A percentile compares a stretch with the other conserved stretches of the same genome.
These are phyloP conservation scores for Oeneis ivallda DNA, from an alignment of 2,888 invertebrate genomes.

Conservation along the genomic window DNA sequence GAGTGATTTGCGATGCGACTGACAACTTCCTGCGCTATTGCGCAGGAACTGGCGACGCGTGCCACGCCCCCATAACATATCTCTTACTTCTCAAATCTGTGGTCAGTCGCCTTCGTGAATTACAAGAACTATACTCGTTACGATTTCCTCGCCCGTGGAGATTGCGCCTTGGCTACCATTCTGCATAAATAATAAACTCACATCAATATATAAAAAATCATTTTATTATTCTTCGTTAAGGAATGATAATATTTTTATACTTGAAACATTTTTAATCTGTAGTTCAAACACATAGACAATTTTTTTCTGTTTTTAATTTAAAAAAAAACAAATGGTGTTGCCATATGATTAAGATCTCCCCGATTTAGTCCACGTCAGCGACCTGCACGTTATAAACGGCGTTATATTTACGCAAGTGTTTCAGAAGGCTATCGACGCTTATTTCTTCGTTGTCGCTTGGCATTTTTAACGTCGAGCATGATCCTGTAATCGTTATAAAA, in stretches of 20 bases:
- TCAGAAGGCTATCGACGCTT: slow-evolving; percentile 61
- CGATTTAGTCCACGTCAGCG: slow-evolving; percentile 56
- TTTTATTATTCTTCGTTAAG: background rate
- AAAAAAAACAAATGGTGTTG: slow-evolving; percentile 10
- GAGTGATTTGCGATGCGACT: no score
- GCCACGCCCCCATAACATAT: no score
- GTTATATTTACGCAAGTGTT: slow-evolving; percentile 55
- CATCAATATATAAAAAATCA: background rate
- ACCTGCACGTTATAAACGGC: slow-evolving; percentile 47
- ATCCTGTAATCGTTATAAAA: slow-evolving; percentile 26
- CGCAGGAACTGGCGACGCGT: no score
- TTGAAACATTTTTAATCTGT: no score
- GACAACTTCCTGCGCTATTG: no score
- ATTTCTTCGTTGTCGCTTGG: slow-evolving; percentile 52
- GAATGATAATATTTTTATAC: background rate
- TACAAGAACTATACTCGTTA: no score
- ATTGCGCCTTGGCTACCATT: background rate
- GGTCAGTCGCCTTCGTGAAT: no score
- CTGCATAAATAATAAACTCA: slow-evolving; percentile 10
- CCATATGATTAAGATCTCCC: slow-evolving; percentile 11
- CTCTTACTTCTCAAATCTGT: no score
- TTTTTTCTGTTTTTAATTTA: background rate
- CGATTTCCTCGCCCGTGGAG: no score
- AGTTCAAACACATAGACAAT: no score
- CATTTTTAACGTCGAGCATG: slow-evolving; percentile 33